Evolutionary conservation across 37 sponge, comb jelly and placozoan genomes (phyloP).

Genomic region (Aplysina aerophoba): DNA sequence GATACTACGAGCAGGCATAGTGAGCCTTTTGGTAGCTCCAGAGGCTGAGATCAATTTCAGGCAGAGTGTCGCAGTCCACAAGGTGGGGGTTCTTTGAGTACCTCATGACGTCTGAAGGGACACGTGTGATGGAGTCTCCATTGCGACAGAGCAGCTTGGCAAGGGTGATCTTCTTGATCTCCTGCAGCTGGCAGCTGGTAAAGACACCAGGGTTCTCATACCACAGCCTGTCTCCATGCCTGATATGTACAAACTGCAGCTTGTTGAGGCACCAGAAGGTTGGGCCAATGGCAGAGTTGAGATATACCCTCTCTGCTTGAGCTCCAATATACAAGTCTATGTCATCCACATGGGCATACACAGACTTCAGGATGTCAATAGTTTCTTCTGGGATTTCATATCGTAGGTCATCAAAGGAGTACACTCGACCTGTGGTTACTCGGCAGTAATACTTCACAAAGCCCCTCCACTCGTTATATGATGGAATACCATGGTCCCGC

Average conservation of each 20-base stretch:
- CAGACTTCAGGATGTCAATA: constrained; percentile 46
- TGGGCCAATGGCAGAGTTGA: constrained; percentile 73
- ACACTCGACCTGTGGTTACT: not conserved
- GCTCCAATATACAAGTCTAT: constrained; percentile 92
- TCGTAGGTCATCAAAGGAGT: not conserved
- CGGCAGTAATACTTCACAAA: not conserved
- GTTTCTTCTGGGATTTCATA: not conserved
- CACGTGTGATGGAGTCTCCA: constrained; percentile 71
- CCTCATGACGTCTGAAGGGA: constrained; percentile 66
- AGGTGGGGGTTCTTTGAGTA: not conserved
- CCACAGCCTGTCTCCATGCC: constrained; percentile 84
- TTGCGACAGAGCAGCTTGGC: constrained; percentile 85
- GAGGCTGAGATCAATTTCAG: constrained; percentile 35
- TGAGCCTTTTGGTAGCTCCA: constrained; percentile 51
- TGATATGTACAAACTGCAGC: constrained; percentile 52
- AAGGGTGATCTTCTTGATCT: constrained; percentile 78
- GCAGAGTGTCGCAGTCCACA: constrained; percentile 52
- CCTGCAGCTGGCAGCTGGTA: constrained; percentile 41
- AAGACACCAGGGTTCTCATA: constrained; percentile 72
- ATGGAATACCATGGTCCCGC: constrained; percentile 88
- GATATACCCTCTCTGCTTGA: constrained; percentile 70
- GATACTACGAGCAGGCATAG: no score
- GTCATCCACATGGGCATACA: constrained; percentile 58
- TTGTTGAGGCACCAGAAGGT: constrained; percentile 83
- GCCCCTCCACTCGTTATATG: constrained; percentile 65